phyloP scores from a whole-genome alignment of 2,888 invertebrate species.

The Andrena flavipes region DNA sequence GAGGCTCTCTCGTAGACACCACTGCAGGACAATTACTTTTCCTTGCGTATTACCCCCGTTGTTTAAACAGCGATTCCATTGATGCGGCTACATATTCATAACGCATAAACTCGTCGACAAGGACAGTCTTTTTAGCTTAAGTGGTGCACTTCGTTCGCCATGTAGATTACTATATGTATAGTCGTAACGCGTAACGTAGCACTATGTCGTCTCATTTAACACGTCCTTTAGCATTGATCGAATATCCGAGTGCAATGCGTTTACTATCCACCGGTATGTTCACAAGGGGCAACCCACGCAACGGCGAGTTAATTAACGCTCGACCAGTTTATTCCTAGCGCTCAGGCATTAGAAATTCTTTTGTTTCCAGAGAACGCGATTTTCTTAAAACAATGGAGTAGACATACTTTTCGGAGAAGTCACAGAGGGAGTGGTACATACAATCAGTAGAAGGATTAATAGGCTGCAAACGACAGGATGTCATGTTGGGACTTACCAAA shows the following conservation, averaged over 20 bases:
- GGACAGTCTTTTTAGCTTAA: slow-evolving; percentile 62
- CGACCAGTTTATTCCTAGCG: background rate
- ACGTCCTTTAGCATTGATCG: slow-evolving; percentile 43
- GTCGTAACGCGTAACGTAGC: slow-evolving; percentile 49
- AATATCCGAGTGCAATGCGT: slow-evolving; percentile 19
- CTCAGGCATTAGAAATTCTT: no score
- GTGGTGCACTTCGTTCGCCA: slow-evolving; percentile 61
- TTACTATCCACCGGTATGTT: background rate
- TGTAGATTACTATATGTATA: slow-evolving; percentile 49
- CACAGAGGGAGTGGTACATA: no score
- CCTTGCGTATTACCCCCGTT: background rate
- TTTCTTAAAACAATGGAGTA: no score
- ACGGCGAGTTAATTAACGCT: background rate
- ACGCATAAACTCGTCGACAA: slow-evolving; percentile 58
- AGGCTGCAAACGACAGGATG: no score
- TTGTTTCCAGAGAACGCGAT: no score
- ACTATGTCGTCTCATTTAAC: slow-evolving; percentile 43
- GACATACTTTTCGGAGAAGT: no score
- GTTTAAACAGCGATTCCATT: slow-evolving; percentile 49
- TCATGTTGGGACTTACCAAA: background rate
- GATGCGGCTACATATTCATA: slow-evolving; percentile 59
- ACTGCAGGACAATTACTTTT: slow-evolving; percentile 9
- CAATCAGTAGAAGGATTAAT: no score
- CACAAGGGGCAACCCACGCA: background rate
- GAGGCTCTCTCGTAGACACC: background rate